Conservation (phyloP, 37 sponge, comb jelly and placozoan species). For the Hexactinellida sp. region DNA sequence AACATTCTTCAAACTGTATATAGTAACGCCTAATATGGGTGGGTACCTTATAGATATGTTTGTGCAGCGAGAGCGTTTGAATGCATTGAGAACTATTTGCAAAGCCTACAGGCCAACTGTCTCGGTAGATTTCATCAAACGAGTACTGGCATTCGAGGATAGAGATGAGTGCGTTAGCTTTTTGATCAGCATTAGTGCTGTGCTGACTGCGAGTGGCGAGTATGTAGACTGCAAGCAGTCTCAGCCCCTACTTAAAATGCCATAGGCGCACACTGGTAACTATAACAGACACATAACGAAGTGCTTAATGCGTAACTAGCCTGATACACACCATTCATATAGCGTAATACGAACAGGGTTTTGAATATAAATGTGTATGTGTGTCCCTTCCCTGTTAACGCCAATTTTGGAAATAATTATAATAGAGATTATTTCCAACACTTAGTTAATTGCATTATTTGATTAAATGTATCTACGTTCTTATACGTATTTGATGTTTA, state of each 20-base stretch:
- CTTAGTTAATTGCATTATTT: neutral
- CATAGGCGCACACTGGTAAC: neutral
- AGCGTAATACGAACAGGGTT: too few relatives aligned
- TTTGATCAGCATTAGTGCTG: conserved; percentile 14
- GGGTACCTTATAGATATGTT: conserved; percentile 71
- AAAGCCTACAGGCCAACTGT: conserved; percentile 81
- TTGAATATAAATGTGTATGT: neutral
- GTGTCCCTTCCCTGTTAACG: neutral
- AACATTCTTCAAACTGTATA: conserved; percentile 68
- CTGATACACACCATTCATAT: neutral
- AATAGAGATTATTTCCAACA: neutral
- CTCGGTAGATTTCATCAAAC: conserved; percentile 27
- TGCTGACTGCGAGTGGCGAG: neutral
- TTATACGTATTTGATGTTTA: neutral
- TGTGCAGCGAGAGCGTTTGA: conserved; percentile 63
- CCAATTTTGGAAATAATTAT: neutral
- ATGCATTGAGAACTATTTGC: conserved; percentile 51
- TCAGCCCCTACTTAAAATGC: neutral
- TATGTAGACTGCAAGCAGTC: conserved; percentile 23
- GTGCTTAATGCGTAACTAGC: neutral
- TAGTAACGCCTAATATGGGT: conserved; percentile 50
- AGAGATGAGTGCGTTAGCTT: conserved; percentile 45
- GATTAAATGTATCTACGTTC: neutral
- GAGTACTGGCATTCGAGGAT: conserved; percentile 36
- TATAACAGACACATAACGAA: neutral